Conservation (phyloP, 53 echinoderm and acorn worm species). For the Glandiceps talaboti region DNA sequence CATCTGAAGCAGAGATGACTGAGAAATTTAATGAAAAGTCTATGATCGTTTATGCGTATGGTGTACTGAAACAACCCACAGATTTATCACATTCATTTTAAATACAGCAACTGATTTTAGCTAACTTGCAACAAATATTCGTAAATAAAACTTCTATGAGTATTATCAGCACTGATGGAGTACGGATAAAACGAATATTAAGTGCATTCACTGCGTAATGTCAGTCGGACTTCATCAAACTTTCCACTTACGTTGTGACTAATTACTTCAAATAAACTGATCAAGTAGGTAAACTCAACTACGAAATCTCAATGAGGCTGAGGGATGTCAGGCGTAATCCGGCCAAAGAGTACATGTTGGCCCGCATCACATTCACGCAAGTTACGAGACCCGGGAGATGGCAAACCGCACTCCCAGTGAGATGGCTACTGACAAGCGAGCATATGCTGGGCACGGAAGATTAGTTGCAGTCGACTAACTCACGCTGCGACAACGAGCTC, state of each 20-base stretch:
- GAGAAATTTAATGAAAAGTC: no score
- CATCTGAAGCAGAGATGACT: no score
- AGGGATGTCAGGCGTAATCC: background rate
- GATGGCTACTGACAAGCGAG: background rate
- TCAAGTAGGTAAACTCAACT: background rate
- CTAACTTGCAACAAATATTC: no score
- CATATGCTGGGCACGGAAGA: constrained; percentile 1
- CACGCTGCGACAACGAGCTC: background rate
- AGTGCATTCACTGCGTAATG: no score
- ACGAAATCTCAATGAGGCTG: background rate
- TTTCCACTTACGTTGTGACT: background rate
- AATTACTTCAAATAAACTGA: background rate
- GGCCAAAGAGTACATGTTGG: background rate
- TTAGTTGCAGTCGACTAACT: background rate
- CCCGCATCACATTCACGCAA: background rate
- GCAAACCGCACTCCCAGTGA: background rate
- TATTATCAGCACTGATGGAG: no score
- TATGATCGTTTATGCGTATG: no score
- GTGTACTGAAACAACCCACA: no score
- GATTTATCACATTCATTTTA: no score
- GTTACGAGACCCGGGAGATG: background rate
- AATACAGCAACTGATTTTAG: no score
- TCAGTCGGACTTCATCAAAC: no score
- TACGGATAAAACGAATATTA: no score
- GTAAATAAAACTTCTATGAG: no score